These are phyloP conservation scores for Dendrolimus kikuchii DNA, from an alignment of 1,140 invertebrate genomes.

Conservation along the genomic window DNA sequence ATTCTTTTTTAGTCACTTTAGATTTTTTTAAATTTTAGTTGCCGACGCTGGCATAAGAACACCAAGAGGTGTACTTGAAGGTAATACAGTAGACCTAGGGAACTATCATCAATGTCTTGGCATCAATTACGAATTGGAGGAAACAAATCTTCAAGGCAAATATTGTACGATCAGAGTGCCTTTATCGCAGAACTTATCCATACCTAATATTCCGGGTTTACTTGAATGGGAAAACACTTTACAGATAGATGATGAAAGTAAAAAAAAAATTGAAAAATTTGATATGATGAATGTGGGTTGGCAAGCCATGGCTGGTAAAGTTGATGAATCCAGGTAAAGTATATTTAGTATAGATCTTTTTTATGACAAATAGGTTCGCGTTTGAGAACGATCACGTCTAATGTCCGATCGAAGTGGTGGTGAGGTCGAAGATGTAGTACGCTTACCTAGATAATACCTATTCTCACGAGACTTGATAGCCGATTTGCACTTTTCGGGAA, in stretches of 20 bases:
- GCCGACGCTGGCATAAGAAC: slow-evolving; percentile 19
- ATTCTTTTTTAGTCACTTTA: too few relatives aligned
- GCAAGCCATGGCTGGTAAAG: not conserved
- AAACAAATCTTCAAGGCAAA: slow-evolving; percentile 32
- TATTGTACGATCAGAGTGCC: slow-evolving; percentile 29
- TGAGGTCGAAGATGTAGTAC: too few relatives aligned
- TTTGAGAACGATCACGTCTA: too few relatives aligned
- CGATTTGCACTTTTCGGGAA: too few relatives aligned
- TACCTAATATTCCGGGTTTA: slow-evolving; percentile 7
- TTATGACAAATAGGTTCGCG: too few relatives aligned
- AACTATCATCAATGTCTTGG: slow-evolving; percentile 39
- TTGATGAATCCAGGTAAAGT: slow-evolving; percentile 7
- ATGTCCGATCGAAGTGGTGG: too few relatives aligned
- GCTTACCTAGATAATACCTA: too few relatives aligned
- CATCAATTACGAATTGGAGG: slow-evolving; percentile 18
- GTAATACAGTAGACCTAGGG: slow-evolving; percentile 20
- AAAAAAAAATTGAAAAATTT: slow-evolving; percentile 1
- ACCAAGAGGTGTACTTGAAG: slow-evolving; percentile 16
- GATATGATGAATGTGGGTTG: not conserved
- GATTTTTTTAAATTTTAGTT: slow-evolving; percentile 8
- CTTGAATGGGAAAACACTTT: slow-evolving; percentile 2
- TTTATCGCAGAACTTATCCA: slow-evolving; percentile 11
- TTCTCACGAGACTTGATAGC: too few relatives aligned
- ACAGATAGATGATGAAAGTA: not conserved
- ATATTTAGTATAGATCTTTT: too few relatives aligned